These are phyloP conservation scores for Crocuta crocuta DNA, from an alignment of 2,113 vertebrate genomes.

Conservation along the genomic window DNA sequence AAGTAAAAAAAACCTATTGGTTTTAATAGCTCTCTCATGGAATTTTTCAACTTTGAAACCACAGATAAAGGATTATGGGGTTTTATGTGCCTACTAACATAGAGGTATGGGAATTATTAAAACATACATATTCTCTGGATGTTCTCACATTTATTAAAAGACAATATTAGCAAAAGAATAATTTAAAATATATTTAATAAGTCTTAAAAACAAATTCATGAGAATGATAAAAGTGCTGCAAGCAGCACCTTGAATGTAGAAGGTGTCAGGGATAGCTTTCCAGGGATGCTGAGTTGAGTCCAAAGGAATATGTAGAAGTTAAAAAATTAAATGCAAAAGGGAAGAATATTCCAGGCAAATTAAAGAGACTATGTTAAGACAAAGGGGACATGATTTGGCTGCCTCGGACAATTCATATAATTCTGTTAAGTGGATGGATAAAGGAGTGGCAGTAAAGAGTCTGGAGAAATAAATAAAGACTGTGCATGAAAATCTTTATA, in stretches of 20 bases:
- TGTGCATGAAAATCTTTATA: neutral
- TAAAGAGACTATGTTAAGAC: neutral
- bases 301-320: neutral
- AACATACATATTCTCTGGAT: neutral
- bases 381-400: neutral
- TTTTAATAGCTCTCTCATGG: neutral
- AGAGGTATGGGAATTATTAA: neutral
- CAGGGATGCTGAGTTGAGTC: neutral
- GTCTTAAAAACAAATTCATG: neutral
- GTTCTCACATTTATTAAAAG: neutral
- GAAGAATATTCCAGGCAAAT: neutral
- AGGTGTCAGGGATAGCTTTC: neutral
- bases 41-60: neutral
- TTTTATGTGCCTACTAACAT: neutral
- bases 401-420: neutral
- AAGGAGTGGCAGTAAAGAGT: neutral
- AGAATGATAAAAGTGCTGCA: neutral
- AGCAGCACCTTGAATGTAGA: neutral
- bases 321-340: neutral
- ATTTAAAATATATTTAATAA: conserved; percentile 28
- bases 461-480: neutral
- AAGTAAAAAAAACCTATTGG: neutral
- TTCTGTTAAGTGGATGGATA: neutral
- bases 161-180: neutral
- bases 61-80: neutral